Evolutionary conservation across 2,888 invertebrate genomes (phyloP), one percentile per base, ranked within the genome.

Genomic region (Parnassius apollo): DNA sequence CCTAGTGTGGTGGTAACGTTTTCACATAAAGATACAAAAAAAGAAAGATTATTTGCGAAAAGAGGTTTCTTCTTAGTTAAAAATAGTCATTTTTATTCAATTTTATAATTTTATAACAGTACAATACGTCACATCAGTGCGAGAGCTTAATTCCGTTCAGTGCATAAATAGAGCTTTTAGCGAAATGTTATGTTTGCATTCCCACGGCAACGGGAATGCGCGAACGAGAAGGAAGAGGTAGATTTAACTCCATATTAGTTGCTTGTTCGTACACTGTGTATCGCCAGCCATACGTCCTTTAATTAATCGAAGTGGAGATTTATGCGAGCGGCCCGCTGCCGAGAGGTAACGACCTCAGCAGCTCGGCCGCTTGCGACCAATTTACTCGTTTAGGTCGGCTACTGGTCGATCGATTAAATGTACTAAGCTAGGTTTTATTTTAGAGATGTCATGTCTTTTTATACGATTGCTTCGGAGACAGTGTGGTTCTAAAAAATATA

Each of bases 231-330:
- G 49, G 49, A 8, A n/a, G 49, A n/a, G 12, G 12, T n/a, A n/a
- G 18, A 9, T 13, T 13, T 49, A 1, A n/a, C 13, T 13, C 9
- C 1, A 13, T 13, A 13, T 49, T 49, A 49, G 49, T 49, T 13
- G 13, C 13, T 49, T 1, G n/a, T 13, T 49, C 18, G 12, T 49
- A 49, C 13, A 9, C 49, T 13, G 13, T 13, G 13, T 13, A 12
- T 13, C 49, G 49, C 9, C 49, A 9, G 13, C 49, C 13, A 9
- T 13, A 7, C 11, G 56, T 48, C 56, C 56, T 56, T 56, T 48
- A 45, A 48, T 48, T 56, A 48, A 48, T 56, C 22, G 25, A n/a
- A 56, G 25, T 25, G 46, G 46, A 48, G 56, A 56, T 56, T 56
- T 22, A 56, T 48, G 45, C 46, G 56, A 48, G 25, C 44, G 46